Conservation (phyloP, 2,888 invertebrate genomes). For the Lepidocyrtinus sp. region DNA sequence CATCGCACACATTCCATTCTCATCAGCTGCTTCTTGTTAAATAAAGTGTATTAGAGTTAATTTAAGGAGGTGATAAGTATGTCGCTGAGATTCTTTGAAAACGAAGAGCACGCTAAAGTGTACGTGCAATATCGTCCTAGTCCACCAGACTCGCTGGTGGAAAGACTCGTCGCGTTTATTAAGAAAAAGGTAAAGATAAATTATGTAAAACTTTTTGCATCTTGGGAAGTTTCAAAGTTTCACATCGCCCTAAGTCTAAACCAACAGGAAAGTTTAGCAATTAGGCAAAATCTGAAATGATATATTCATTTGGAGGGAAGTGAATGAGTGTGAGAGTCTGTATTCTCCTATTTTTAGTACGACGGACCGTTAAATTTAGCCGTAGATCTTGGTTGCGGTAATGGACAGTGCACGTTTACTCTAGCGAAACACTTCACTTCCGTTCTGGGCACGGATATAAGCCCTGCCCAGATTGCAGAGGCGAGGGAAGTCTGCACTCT, state of each 20-base stretch:
- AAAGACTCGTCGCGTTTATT: constrained; percentile 41
- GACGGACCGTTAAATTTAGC: constrained; percentile 69
- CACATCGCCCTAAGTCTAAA: too few relatives aligned
- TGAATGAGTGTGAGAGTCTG: not conserved
- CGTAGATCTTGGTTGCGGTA: constrained; percentile 75
- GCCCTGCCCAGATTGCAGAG: constrained; percentile 72
- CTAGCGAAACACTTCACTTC: constrained; percentile 72
- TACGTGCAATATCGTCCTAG: constrained; percentile 42
- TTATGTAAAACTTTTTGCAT: constrained; percentile 15
- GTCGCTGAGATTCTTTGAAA: constrained; percentile 55
- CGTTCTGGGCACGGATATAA: constrained; percentile 73
- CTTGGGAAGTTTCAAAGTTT: not conserved
- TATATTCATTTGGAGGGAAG: not conserved
- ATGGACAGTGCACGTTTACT: constrained; percentile 73
- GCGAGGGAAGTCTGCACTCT: constrained; percentile 70
- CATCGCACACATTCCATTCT: too few relatives aligned
- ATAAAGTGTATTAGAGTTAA: too few relatives aligned
- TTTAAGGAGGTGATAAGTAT: too few relatives aligned
- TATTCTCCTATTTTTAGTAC: constrained; percentile 29
- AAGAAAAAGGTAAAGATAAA: constrained; percentile 45
- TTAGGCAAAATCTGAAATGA: too few relatives aligned
- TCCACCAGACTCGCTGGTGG: constrained; percentile 37
- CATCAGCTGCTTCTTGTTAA: too few relatives aligned
- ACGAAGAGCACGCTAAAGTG: constrained; percentile 43
- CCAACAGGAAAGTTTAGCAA: too few relatives aligned